A percentile compares a stretch with the other conserved stretches of the same genome.
These are phyloP conservation scores for Pycnonotus jocosus DNA, from an alignment of 2,113 vertebrate species.

Conservation along the genomic window DNA sequence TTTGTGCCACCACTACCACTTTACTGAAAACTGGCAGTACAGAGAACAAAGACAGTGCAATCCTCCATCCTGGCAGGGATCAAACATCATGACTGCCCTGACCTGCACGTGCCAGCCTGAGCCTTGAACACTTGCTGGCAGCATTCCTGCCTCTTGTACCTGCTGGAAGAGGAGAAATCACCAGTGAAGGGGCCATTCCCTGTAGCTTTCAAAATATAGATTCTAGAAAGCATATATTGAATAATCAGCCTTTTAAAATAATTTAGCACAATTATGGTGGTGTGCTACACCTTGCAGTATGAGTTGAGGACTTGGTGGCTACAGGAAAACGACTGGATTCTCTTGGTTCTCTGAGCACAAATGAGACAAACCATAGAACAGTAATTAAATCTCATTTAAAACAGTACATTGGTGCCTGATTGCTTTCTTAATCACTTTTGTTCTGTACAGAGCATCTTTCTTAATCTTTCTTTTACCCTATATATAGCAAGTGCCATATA, in stretches of 20 bases:
- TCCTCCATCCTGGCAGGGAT: not conserved
- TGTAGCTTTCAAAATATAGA: not conserved
- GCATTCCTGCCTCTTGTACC: not conserved
- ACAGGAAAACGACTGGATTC: not conserved
- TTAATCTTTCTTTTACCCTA: constrained; percentile 27
- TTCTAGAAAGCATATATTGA: not conserved
- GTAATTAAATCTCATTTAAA: not conserved
- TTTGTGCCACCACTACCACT: not conserved
- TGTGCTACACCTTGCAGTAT: not conserved
- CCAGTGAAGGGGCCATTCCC: not conserved
- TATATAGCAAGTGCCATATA: not conserved
- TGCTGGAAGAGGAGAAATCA: not conserved
- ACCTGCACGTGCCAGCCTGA: not conserved
- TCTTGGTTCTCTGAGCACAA: not conserved
- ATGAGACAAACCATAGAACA: not conserved
- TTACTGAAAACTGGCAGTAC: not conserved
- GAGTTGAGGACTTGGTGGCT: not conserved
- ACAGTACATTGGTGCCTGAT: not conserved
- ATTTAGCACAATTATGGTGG: not conserved
- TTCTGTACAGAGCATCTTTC: constrained; percentile 22
- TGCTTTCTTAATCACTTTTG: constrained; percentile 38
- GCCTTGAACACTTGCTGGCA: accelerated
- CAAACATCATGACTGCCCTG: accelerated
- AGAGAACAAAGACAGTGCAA: not conserved
- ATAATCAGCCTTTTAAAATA: not conserved